A percentile compares a stretch with the other conserved stretches of the same genome.
Evolutionary conservation across 2,888 invertebrate species (phyloP).

Genomic region (Heliconius cydno): DNA sequence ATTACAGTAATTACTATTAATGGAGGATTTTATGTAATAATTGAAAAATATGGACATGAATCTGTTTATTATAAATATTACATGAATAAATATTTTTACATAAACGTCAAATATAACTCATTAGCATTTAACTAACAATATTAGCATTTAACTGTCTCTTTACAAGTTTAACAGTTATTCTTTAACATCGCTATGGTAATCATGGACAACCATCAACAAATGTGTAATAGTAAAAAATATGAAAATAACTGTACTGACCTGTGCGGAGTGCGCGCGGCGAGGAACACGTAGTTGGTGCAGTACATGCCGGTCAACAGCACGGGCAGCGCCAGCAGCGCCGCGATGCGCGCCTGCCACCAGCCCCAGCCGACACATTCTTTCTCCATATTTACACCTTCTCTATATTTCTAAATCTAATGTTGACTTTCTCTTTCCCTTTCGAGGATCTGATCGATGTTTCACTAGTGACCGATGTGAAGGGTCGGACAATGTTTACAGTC

Average conservation of each 20-base stretch:
- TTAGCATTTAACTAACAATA: neutral
- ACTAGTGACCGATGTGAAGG: neutral
- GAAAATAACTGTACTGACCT: slow-evolving; percentile 58
- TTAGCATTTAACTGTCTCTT: neutral
- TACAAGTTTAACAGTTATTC: neutral
- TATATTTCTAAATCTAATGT: neutral
- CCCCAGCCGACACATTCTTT: slow-evolving; percentile 71
- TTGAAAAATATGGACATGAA: neutral
- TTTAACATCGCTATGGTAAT: neutral
- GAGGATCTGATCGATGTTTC: neutral
- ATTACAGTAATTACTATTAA: no score
- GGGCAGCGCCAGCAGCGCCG: slow-evolving; percentile 74
- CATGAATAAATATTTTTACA: neutral
- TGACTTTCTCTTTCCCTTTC: neutral
- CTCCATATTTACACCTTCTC: slow-evolving; percentile 46
- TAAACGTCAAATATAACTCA: neutral
- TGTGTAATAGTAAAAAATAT: neutral
- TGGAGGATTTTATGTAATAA: no score
- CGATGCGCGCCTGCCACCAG: slow-evolving; percentile 74
- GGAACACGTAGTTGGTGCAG: slow-evolving; percentile 78
- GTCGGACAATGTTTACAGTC: neutral
- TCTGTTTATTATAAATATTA: neutral
- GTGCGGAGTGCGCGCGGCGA: slow-evolving; percentile 70
- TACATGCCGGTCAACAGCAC: slow-evolving; percentile 75
- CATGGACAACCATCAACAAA: neutral